These are phyloP conservation scores for Helicoverpa zea DNA, from an alignment of 1,140 invertebrate genomes.

Conservation along the genomic window DNA sequence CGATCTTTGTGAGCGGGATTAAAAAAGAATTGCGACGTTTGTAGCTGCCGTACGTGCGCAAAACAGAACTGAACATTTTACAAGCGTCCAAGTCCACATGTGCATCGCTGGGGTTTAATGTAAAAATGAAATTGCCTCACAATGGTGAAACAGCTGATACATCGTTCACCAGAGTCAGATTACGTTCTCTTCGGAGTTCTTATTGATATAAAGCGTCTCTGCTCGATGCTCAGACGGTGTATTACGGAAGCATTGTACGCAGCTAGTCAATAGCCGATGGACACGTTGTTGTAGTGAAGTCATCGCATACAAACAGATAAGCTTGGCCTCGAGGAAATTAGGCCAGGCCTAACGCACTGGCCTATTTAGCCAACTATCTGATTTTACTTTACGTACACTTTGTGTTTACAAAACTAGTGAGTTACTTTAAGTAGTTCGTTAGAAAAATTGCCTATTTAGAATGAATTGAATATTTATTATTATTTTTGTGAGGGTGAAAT, in stretches of 20 bases:
- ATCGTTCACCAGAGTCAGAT: background rate
- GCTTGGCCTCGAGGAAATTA: slow-evolving; percentile 3
- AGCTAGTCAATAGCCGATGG: background rate
- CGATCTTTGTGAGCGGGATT: slow-evolving; percentile 20
- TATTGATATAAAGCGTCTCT: background rate
- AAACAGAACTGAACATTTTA: background rate
- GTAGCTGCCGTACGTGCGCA: slow-evolving; percentile 5
- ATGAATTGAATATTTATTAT: no score
- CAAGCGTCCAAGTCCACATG: background rate
- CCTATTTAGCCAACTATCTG: background rate
- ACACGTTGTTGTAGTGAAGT: background rate
- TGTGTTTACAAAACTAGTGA: background rate
- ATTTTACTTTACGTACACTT: background rate
- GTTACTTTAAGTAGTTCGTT: background rate
- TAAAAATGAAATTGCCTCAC: slow-evolving; percentile 18
- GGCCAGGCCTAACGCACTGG: slow-evolving; percentile 12
- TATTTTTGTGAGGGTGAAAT: no score
- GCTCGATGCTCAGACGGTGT: background rate
- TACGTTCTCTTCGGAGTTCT: background rate
- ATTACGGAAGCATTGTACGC: background rate
- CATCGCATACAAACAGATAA: slow-evolving; percentile 8
- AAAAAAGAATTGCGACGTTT: slow-evolving; percentile 32
- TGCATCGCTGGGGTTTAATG: background rate
- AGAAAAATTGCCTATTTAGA: background rate
- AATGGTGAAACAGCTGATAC: background rate